Conservation (phyloP, 2,888 invertebrate species). For the Leptinotarsa tumamoca region DNA sequence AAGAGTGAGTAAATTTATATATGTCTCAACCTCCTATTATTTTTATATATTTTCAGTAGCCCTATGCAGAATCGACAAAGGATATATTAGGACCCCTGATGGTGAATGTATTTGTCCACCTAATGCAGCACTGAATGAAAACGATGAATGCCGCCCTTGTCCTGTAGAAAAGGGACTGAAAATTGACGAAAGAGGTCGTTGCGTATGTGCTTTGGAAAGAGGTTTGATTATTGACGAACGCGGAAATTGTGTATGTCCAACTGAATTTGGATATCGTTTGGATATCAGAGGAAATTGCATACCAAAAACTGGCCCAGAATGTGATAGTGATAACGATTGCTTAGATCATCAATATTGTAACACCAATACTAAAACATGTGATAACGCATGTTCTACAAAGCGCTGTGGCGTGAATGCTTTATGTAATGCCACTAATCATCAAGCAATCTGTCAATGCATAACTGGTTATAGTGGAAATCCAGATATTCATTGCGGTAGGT, state of each 20-base stretch:
- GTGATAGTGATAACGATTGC: slow-evolving; percentile 80
- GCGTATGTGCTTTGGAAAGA: slow-evolving; percentile 83
- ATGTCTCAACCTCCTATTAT: not conserved
- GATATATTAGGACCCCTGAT: slow-evolving; percentile 74
- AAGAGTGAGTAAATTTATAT: slow-evolving; percentile 72
- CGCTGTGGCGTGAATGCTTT: slow-evolving; percentile 81
- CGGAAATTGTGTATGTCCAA: slow-evolving; percentile 81
- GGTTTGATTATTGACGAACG: slow-evolving; percentile 84
- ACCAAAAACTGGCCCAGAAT: slow-evolving; percentile 70
- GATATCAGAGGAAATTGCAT: slow-evolving; percentile 74
- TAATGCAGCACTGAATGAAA: slow-evolving; percentile 80
- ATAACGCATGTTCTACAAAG: slow-evolving; percentile 82
- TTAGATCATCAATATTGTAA: slow-evolving; percentile 83
- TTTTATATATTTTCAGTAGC: slow-evolving; percentile 66
- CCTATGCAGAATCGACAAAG: slow-evolving; percentile 76
- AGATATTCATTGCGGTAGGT: slow-evolving; percentile 78
- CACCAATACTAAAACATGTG: slow-evolving; percentile 76
- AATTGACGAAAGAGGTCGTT: slow-evolving; percentile 82
- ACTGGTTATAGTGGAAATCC: slow-evolving; percentile 83
- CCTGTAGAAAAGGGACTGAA: slow-evolving; percentile 78
- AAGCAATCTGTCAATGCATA: slow-evolving; percentile 82
- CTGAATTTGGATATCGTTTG: slow-evolving; percentile 75
- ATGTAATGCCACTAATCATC: slow-evolving; percentile 83
- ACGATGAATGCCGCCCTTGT: slow-evolving; percentile 84
- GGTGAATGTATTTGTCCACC: slow-evolving; percentile 82